These are phyloP conservation scores for Cydia fagiglandana DNA, from an alignment of 1,140 invertebrate genomes.

Conservation along the genomic window DNA sequence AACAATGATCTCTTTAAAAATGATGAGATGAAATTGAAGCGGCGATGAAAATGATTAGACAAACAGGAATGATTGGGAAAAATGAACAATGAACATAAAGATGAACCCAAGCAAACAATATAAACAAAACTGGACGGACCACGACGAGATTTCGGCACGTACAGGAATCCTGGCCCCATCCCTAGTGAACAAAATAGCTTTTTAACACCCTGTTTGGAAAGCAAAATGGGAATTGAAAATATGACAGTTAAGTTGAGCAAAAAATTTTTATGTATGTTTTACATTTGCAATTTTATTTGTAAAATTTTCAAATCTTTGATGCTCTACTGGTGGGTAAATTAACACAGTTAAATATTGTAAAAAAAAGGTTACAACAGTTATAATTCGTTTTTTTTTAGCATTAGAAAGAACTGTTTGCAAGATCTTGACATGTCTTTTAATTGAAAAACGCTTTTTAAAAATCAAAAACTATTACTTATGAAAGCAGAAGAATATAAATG, in stretches of 20 bases:
- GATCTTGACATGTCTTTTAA: too few species aligned
- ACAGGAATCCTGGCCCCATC: slow-evolving; percentile 23
- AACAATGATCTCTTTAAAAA: not conserved
- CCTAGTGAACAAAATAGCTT: slow-evolving; percentile 13
- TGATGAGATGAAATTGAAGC: not conserved
- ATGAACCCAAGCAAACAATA: not conserved
- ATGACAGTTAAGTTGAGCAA: not conserved
- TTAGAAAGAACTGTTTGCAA: too few species aligned
- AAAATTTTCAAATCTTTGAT: too few species aligned
- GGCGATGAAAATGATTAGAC: not conserved
- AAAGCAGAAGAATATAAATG: too few species aligned
- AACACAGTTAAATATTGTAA: not conserved
- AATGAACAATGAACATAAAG: not conserved
- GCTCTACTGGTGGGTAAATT: too few species aligned
- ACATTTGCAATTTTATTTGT: too few species aligned
- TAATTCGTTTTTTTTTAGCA: too few species aligned
- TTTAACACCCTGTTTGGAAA: not conserved
- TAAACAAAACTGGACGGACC: slow-evolving; percentile 25
- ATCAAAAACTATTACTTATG: too few species aligned
- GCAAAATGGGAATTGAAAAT: not conserved
- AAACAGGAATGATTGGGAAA: not conserved
- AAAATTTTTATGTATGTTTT: too few species aligned
- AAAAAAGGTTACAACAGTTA: not conserved
- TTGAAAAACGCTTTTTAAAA: too few species aligned
- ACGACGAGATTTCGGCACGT: slow-evolving; percentile 18